A percentile compares a stretch with the other conserved stretches of the same genome.
phyloP scores from a whole-genome alignment of 2,888 invertebrate genomes.

The Brachyptera risi region DNA sequence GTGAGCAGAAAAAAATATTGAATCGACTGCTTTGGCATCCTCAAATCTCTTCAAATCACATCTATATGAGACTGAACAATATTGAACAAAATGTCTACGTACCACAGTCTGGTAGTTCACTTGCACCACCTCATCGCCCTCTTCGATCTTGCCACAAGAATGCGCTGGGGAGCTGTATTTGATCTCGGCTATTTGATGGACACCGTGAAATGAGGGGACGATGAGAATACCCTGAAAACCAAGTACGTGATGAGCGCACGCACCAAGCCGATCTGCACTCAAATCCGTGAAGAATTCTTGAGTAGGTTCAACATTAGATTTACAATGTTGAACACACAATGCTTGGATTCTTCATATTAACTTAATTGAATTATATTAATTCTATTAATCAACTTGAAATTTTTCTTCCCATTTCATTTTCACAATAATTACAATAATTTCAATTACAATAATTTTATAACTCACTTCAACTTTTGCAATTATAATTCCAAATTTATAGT shows the following conservation, averaged over 20 bases:
- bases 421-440: too few species aligned
- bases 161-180: constrained; percentile 91
- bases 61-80: neutral
- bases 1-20: too few species aligned
- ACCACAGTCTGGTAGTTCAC: constrained; percentile 60
- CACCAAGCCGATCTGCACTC: neutral
- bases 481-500: too few species aligned
- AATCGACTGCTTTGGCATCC: neutral
- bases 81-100: too few species aligned
- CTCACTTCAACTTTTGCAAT: too few species aligned
- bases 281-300: constrained; percentile 13
- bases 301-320: too few species aligned
- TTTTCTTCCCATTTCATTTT: too few species aligned
- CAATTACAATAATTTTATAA: too few species aligned
- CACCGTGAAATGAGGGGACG: constrained; percentile 74
- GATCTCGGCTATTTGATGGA: constrained; percentile 79
- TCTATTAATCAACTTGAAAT: too few species aligned
- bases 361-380: too few species aligned
- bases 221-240: constrained; percentile 75
- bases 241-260: constrained; percentile 24
- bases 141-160: constrained; percentile 86
- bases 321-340: too few species aligned
- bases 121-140: constrained; percentile 95
- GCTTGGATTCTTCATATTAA: too few species aligned
- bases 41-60: neutral